A percentile compares a stretch with the other conserved stretches of the same genome.
Evolutionary conservation across 2,113 vertebrate genomes (phyloP).

Genomic region (Melanostigma gelatinosum): DNA sequence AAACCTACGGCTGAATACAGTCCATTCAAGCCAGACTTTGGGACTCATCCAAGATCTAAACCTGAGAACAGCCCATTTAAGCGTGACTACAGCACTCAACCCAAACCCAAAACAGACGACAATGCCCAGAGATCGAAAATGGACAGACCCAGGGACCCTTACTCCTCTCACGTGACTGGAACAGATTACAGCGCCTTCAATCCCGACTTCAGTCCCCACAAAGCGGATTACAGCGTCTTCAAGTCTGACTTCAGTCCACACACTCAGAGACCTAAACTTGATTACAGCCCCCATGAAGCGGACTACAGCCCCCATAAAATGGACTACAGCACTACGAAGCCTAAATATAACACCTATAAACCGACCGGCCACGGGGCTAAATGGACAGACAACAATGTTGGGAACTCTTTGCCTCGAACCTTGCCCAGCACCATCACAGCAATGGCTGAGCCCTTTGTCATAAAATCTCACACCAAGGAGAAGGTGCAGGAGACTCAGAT

Average conservation of each 20-base stretch:
- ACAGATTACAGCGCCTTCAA: slow-evolving; percentile 78
- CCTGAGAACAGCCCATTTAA: slow-evolving; percentile 79
- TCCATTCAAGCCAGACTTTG: slow-evolving; percentile 76
- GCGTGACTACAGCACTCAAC: slow-evolving; percentile 78
- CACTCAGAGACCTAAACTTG: slow-evolving; percentile 82
- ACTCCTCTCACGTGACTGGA: slow-evolving; percentile 70
- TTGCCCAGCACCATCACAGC: slow-evolving; percentile 87
- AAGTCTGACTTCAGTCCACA: slow-evolving; percentile 89
- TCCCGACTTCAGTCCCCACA: slow-evolving; percentile 79
- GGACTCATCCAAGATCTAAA: slow-evolving; percentile 77
- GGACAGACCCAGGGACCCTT: slow-evolving; percentile 76
- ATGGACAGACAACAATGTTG: slow-evolving; percentile 97
- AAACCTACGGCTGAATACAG: slow-evolving; percentile 79
- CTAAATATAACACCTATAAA: slow-evolving; percentile 85
- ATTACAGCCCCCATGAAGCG: slow-evolving; percentile 80
- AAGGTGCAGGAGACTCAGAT: slow-evolving; percentile 99
- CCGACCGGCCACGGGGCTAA: slow-evolving; percentile 88
- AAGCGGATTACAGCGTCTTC: slow-evolving; percentile 80
- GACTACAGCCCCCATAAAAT: slow-evolving; percentile 80
- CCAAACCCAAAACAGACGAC: slow-evolving; percentile 80
- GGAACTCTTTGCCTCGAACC: slow-evolving; percentile 94
- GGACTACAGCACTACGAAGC: slow-evolving; percentile 80
- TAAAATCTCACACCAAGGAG: slow-evolving; percentile 97
- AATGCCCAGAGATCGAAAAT: slow-evolving; percentile 73
- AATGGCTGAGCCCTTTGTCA: slow-evolving; percentile 90